Percentiles rank a stretch among this genome's conserved stretches.
These are phyloP conservation scores for Sebastes aleutianus DNA, from an alignment of 2,797 vertebrate species.

Conservation along the genomic window DNA sequence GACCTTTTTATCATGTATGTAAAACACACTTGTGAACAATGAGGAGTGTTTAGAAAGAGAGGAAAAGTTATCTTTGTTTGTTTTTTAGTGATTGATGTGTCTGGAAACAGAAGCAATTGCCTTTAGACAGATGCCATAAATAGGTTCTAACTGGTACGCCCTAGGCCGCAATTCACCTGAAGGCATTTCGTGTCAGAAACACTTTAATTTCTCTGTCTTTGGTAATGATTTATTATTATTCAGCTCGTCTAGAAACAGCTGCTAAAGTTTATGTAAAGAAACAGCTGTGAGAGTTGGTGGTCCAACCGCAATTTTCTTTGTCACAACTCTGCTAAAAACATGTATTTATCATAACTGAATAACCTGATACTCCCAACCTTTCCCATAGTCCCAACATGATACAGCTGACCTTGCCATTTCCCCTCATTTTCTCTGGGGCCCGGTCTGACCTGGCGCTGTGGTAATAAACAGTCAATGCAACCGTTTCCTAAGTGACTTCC, in stretches of 20 bases:
- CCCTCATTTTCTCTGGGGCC: neutral
- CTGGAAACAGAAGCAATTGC: neutral
- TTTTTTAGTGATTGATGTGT: neutral
- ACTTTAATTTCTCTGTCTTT: neutral
- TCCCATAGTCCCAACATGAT: neutral
- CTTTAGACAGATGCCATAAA: neutral
- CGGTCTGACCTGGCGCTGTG: neutral
- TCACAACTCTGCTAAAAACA: neutral
- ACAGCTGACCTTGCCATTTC: neutral
- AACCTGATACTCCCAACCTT: neutral
- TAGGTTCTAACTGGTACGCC: neutral
- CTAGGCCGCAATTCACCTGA: neutral
- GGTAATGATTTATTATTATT: neutral
- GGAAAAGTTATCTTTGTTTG: no score
- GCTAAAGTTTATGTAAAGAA: neutral
- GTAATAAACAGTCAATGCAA: neutral
- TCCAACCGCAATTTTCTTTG: neutral
- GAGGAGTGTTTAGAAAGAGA: neutral
- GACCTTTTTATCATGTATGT: no score
- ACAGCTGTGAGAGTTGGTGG: neutral
- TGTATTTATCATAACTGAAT: neutral
- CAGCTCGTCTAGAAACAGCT: neutral
- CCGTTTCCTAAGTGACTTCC: neutral
- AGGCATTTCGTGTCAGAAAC: neutral
- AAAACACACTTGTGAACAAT: no score